Evolutionary conservation across 1,140 invertebrate species (phyloP), one percentile per base, ranked within the genome.

Genomic region (Agrypnia vestita): DNA sequence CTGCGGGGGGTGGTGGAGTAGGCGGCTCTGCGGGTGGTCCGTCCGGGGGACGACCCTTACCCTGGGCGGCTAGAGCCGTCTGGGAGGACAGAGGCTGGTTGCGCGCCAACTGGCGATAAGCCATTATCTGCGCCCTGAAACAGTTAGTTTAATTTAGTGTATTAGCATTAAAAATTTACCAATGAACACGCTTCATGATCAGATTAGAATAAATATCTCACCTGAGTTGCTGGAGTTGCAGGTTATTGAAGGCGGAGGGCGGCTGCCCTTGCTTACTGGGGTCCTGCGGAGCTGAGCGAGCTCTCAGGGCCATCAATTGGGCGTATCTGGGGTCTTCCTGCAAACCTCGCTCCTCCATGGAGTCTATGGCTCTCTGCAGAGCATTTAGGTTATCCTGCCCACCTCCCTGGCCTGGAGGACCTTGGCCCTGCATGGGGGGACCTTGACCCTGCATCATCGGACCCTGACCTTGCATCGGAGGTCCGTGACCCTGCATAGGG

Each of bases 321-420:
- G 94, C 94, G 87, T 97, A 98, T 62, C 96, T 91, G 0, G 96
- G 96, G 89, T 98, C 97, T 86, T 97, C 95, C 86, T 97, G 96
- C 82, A 98, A 87, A 0, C 97, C 97, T 85, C 97, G 97, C 85
- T 98, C 97, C 89, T 98, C 97, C 96, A 98, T 97, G 0, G 95
- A 94, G 84, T 96, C 95, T 51, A 97, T 97, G 12, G 96, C 95
- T 80, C 95, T 92, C 85, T 97, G 96, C 8, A 97, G 86, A 0
- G 95, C 95, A 85, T 94, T 94, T 0, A 96, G 86, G 87, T 95
- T 95, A 81, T 96, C 95, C 84, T 96, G 94, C 9, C 51, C 64
- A 12, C 80, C 82, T 43, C 80, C 78, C 56, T 80, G 79, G 53
- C 72, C 80, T 44, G 72, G 76, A 12, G 84, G 85, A 15, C 79